Percentiles rank a stretch among this genome's conserved stretches.
These are phyloP conservation scores for Tigriopus californicus DNA, from an alignment of 2,888 invertebrate species.

Conservation along the genomic window DNA sequence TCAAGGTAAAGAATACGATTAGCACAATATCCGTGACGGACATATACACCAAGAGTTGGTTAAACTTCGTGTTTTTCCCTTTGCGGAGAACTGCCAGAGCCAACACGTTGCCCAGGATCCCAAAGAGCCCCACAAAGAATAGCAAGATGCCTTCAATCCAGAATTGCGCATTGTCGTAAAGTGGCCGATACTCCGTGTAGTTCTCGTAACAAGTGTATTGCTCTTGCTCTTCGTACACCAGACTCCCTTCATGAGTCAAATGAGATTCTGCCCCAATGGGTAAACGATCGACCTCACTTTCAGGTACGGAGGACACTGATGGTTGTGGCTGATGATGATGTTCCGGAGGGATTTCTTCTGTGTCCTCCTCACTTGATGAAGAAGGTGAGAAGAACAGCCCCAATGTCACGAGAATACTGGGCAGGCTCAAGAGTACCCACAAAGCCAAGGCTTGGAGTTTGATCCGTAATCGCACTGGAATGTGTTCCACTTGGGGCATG, in stretches of 20 bases:
- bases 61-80: constrained; percentile 2
- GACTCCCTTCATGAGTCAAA: background rate
- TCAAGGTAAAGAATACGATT: background rate
- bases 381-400: background rate
- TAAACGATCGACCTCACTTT: too few relatives aligned
- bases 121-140: constrained; percentile 2
- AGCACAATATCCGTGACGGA: constrained; percentile 2
- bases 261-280: background rate
- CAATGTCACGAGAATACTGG: background rate
- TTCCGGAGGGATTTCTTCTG: too few relatives aligned
- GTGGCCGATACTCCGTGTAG: background rate
- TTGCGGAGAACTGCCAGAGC: background rate
- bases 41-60: background rate
- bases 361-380: too few relatives aligned
- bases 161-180: constrained; percentile 1
- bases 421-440: constrained; percentile 1
- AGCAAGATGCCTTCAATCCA: constrained; percentile 9
- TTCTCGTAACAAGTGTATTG: constrained; percentile 4
- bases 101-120: background rate
- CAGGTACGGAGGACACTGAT: too few relatives aligned
- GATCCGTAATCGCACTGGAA: constrained; percentile 1
- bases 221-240: background rate
- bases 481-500: constrained; percentile 2
- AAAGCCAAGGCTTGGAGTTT: constrained; percentile 3
- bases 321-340: too few relatives aligned